phyloP scores from a whole-genome alignment of 2,888 invertebrate genomes.

The Calameuta filiformis region DNA sequence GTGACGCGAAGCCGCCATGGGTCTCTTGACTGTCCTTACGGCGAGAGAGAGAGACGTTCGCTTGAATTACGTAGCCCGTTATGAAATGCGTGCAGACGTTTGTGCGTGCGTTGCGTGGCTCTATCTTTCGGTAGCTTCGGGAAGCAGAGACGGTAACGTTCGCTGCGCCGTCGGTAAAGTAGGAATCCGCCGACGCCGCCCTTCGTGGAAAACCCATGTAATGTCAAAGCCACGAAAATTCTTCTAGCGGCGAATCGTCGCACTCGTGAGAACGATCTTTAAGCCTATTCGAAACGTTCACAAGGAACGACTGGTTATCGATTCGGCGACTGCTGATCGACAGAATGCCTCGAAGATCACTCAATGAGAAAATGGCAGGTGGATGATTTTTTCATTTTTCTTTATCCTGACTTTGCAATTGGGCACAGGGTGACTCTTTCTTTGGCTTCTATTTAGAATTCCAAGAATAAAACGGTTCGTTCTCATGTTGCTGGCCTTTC shows the following conservation, averaged over 20 bases:
- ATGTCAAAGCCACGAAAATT: not conserved
- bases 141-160: conserved; percentile 20
- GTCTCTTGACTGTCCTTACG: not conserved
- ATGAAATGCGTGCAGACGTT: conserved; percentile 7
- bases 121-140: conserved; percentile 51
- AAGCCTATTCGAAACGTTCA: not conserved
- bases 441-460: not conserved
- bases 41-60: not conserved
- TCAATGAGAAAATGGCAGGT: not conserved
- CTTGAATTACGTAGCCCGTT: conserved; percentile 24
- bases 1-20: not conserved
- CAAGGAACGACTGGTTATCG: not conserved
- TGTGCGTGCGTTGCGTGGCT: conserved; percentile 44
- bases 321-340: not conserved
- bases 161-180: conserved; percentile 51
- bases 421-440: not conserved
- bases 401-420: not conserved
- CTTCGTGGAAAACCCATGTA: not conserved
- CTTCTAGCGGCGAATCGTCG: not conserved
- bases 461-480: not conserved
- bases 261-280: not conserved
- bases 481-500: not conserved
- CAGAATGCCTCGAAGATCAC: not conserved
- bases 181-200: conserved; percentile 25
- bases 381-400: not conserved